Percentiles rank a stretch among this genome's conserved stretches.
phyloP scores from a whole-genome alignment of 2,113 vertebrate species.

The Onychorhynchus coronatus region DNA sequence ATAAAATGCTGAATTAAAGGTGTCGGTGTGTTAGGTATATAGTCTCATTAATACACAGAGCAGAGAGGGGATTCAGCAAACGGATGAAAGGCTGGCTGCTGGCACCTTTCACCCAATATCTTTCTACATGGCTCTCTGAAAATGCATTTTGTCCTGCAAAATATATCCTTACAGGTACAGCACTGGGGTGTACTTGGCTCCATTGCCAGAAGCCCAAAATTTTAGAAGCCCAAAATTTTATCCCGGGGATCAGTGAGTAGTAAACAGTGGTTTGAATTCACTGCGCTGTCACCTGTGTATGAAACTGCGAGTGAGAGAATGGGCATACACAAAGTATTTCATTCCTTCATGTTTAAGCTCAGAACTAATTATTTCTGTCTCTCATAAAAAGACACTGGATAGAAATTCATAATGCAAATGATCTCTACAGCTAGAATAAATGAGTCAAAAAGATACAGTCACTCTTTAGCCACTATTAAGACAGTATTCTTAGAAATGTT shows the following conservation, averaged over 20 bases:
- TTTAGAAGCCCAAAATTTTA: not conserved
- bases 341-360: not conserved
- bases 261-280: not conserved
- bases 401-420: conserved; percentile 11
- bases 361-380: not conserved
- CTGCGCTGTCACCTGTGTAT: not conserved
- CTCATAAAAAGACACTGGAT: not conserved
- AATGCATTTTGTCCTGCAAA: not conserved
- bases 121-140: not conserved
- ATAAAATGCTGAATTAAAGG: not conserved
- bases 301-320: not conserved
- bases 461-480: not conserved
- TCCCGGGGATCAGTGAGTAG: not conserved
- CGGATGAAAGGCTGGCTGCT: not conserved
- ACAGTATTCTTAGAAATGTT: not conserved
- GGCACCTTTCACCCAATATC: not conserved
- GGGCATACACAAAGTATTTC: not conserved
- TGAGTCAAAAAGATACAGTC: not conserved
- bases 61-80: not conserved
- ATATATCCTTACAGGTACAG: not conserved
- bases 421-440: not conserved
- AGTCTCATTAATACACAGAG: not conserved
- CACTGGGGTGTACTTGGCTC: not conserved
- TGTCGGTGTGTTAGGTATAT: not conserved
- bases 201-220: not conserved